Base-by-base conservation (phyloP, 2,888 invertebrate genomes). In the Pantelozetes paolii region DNA sequence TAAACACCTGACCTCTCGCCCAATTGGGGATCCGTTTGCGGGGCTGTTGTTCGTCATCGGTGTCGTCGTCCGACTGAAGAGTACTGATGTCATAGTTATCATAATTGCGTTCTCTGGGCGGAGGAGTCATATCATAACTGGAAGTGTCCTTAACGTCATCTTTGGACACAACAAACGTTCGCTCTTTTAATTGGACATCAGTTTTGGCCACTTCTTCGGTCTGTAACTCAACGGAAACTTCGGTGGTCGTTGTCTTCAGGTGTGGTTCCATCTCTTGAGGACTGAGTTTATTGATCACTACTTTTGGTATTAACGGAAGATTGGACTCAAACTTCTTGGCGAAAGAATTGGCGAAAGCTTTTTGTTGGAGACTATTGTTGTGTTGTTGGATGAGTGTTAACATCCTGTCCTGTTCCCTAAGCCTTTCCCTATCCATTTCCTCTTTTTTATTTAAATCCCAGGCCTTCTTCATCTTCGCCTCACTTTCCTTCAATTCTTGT, bases 21-120 rank as follows among this genome's bases (percentile, higher is more conserved):
- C 74, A 74, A n/a, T n/a, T n/a, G 8, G 74, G 74, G 30, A 74
- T 71, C 5, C 23, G 18, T 64, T 74, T 74, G n/a, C 72, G 62
- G 2, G 72, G 72, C n/a, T 32, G 23, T 32, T 23, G 23, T n/a
- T 74, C 71, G 28, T 74, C 74, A 54, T 74, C 74, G 26, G 71
- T 72, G 30, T 64, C 71, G 20, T 74, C 74, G 36, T 67, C 74
- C 32, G 74, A 74, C 28, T 71, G 57, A 5, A 74, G 30, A 42
- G 71, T 40, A 59, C 45, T 62, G 40, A 74, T 74, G 26, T 74
- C 74, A 45, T 74, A 74, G 57, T 71, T 71, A n/a, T 71, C 57
- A 45, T 30, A 64, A 28, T 64, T 28, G 13, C 18, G 40, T 42
- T 40, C 42, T 57, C 40, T 72, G 36, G 72, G 64, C 30, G 72